Percentiles rank a stretch among this genome's conserved stretches.
phyloP scores from a whole-genome alignment of 2,888 invertebrate genomes.

The Glyphotaelius pellucidus region DNA sequence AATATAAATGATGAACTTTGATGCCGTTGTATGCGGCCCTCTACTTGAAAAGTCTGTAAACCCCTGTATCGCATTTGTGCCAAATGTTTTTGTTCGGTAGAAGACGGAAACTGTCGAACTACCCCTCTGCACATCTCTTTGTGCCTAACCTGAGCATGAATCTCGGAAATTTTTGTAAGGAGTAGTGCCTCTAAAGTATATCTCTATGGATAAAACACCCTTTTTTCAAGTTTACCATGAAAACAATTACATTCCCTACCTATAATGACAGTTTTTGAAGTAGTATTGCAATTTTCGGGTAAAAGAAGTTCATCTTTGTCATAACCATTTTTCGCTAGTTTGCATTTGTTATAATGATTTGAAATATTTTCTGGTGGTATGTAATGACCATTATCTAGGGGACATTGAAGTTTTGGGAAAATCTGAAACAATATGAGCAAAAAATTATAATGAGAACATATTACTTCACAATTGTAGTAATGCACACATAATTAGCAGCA shows the following conservation, averaged over 20 bases:
- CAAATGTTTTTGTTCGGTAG: too few relatives aligned
- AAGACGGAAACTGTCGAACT: too few relatives aligned
- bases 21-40: too few relatives aligned
- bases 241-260: not conserved
- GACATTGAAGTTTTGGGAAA: constrained; percentile 34
- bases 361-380: constrained; percentile 36
- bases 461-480: not conserved
- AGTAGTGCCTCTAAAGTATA: too few relatives aligned
- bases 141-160: too few relatives aligned
- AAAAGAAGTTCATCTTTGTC: not conserved
- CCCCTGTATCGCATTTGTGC: too few relatives aligned
- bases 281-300: not conserved
- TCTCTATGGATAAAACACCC: too few relatives aligned
- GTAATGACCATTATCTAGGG: constrained; percentile 48
- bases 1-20: too few relatives aligned
- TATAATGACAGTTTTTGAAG: not conserved
- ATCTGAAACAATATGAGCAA: constrained; percentile 12
- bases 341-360: constrained; percentile 44
- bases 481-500: not conserved
- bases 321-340: constrained; percentile 10
- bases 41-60: too few relatives aligned
- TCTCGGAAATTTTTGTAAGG: too few relatives aligned
- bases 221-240: not conserved
- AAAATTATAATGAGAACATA: not conserved
- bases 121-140: too few relatives aligned